Conservation (phyloP, 2,797 vertebrate genomes). For the Cossypha niveicapilla region DNA sequence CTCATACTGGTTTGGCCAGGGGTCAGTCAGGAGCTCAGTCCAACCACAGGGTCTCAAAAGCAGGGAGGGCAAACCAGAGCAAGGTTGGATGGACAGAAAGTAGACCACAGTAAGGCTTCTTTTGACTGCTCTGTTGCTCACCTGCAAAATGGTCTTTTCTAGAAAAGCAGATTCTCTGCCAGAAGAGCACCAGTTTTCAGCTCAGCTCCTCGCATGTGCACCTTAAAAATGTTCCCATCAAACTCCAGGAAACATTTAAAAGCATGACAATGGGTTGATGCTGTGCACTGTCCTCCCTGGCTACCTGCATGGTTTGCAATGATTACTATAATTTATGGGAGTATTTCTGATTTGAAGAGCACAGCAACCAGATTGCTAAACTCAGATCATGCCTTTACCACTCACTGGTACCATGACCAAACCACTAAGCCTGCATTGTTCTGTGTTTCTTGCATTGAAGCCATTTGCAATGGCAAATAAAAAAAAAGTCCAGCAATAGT, state of each 20-base stretch:
- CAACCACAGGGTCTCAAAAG: background rate
- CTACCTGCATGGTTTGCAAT: background rate
- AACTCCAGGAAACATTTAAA: background rate
- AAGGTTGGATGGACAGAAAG: background rate
- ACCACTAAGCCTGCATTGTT: accelerated
- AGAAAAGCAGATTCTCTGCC: background rate
- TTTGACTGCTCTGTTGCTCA: background rate
- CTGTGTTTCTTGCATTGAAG: background rate
- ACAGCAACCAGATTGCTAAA: background rate
- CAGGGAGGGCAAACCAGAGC: background rate
- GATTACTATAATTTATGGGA: background rate
- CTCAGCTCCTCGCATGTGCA: background rate
- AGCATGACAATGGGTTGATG: accelerated
- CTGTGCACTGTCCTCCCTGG: background rate
- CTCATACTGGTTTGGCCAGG: background rate
- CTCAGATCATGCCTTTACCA: accelerated
- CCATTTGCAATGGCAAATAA: background rate
- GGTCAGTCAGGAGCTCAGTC: background rate
- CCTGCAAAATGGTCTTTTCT: background rate
- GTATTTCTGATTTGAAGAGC: background rate
- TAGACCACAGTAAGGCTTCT: background rate
- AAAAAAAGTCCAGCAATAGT: background rate
- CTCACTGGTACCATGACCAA: background rate
- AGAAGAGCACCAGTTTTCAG: background rate
- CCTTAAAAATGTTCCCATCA: background rate